These are phyloP conservation scores for Lanistes nyassanus DNA, from an alignment of 1,140 invertebrate species.

Conservation along the genomic window DNA sequence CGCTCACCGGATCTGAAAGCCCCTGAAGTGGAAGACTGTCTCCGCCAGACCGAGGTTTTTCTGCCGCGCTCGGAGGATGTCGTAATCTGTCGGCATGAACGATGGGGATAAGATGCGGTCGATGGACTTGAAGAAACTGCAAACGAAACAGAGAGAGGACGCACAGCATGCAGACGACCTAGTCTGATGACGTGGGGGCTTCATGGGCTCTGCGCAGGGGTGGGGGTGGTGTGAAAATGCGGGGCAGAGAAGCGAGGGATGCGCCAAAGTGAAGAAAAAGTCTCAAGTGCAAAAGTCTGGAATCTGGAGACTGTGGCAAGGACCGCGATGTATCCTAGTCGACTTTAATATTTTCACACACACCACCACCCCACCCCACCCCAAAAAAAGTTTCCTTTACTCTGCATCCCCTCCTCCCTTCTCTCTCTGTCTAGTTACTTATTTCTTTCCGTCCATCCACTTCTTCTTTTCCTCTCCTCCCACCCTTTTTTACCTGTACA, in stretches of 20 bases:
- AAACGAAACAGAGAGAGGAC: not conserved
- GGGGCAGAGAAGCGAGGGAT: not conserved
- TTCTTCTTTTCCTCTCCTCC: too few species aligned
- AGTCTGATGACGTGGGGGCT: too few species aligned
- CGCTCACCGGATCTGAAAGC: conserved; percentile 33
- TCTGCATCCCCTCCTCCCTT: too few species aligned
- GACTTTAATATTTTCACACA: too few species aligned
- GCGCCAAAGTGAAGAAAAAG: not conserved
- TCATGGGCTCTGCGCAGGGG: too few species aligned
- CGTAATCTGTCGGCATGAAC: conserved; percentile 29
- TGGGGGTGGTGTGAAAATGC: too few species aligned
- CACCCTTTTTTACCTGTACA: too few species aligned
- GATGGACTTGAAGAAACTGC: conserved; percentile 23
- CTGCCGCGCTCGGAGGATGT: conserved; percentile 32
- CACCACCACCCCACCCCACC: too few species aligned
- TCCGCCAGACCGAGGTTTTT: conserved; percentile 28
- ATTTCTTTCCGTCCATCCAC: too few species aligned
- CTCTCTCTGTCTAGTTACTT: too few species aligned
- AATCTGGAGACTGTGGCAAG: not conserved
- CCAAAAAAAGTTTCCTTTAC: too few species aligned
- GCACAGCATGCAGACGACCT: not conserved
- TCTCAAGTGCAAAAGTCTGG: not conserved
- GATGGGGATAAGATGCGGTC: conserved; percentile 23
- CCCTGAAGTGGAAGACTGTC: conserved; percentile 33
- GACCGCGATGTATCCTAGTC: not conserved